These are phyloP conservation scores for Nerophis ophidion DNA, from an alignment of 2,113 vertebrate genomes.

Conservation along the genomic window DNA sequence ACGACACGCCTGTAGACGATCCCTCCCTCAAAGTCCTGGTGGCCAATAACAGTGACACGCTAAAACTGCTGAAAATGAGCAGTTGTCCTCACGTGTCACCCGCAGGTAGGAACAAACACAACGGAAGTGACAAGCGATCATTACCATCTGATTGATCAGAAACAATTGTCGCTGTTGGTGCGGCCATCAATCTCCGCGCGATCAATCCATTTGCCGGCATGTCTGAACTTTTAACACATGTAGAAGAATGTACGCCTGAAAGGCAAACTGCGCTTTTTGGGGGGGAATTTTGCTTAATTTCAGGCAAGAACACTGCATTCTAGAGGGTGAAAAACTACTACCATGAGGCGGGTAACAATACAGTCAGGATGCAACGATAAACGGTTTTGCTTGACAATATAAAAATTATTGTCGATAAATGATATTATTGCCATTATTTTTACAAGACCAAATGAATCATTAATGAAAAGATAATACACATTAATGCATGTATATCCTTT, in stretches of 20 bases:
- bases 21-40: slow-evolving; percentile 94
- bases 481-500: too few relatives aligned
- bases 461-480: too few relatives aligned
- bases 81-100: slow-evolving; percentile 79
- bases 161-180: not conserved
- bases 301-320: too few relatives aligned
- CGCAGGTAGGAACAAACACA: slow-evolving; percentile 52
- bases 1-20: slow-evolving; percentile 92
- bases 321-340: too few relatives aligned
- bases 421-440: too few relatives aligned
- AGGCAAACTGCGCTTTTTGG: too few relatives aligned
- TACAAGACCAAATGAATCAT: too few relatives aligned
- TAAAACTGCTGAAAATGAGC: slow-evolving; percentile 94
- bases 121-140: slow-evolving; percentile 3
- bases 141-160: slow-evolving; percentile 4
- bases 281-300: too few relatives aligned
- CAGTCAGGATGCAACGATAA: too few relatives aligned
- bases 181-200: not conserved
- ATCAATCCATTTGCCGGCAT: not conserved
- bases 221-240: not conserved
- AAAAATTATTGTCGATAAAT: too few relatives aligned
- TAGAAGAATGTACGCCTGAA: not conserved
- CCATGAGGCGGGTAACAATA: too few relatives aligned
- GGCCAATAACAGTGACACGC: slow-evolving; percentile 92
- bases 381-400: too few relatives aligned